Evolutionary conservation across 2,888 invertebrate genomes (phyloP).

Genomic region (Nemoura dubitans): DNA sequence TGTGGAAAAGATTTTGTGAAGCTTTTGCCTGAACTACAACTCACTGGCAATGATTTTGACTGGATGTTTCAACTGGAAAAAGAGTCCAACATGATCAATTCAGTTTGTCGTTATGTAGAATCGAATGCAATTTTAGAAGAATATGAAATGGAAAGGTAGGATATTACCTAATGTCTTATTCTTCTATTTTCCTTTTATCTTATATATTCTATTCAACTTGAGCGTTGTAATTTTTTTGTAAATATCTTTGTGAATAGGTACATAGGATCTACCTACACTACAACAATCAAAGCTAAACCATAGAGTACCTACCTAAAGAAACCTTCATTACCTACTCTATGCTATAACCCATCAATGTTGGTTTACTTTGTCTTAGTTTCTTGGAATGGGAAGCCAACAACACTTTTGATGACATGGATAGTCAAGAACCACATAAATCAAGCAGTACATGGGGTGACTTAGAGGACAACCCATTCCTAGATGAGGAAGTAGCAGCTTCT

Average conservation of each 20-base stretch:
- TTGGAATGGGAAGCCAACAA: slow-evolving; percentile 20
- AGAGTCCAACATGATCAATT: neutral
- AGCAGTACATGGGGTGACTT: neutral
- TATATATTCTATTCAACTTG: too few relatives aligned
- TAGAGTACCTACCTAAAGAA: too few relatives aligned
- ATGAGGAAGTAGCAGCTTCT: neutral
- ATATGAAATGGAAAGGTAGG: slow-evolving; percentile 29
- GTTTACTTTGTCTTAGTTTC: neutral
- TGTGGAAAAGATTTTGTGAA: neutral
- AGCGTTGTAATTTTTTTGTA: too few relatives aligned
- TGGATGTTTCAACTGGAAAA: slow-evolving; percentile 30
- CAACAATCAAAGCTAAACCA: too few relatives aligned
- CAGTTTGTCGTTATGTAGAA: neutral
- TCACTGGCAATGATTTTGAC: neutral
- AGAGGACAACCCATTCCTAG: neutral
- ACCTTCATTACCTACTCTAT: too few relatives aligned
- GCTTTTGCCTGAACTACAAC: neutral
- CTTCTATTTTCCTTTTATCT: neutral
- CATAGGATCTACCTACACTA: too few relatives aligned
- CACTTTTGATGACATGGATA: neutral
- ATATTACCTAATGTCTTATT: too few relatives aligned
- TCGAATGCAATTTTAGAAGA: neutral
- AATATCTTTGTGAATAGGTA: too few relatives aligned
- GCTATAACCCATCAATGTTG: too few relatives aligned
- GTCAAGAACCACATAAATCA: neutral